Percentiles rank a stretch among this genome's conserved stretches.
Conservation (phyloP, 2,113 vertebrate genomes). For the Megaleporinus macrocephalus region DNA sequence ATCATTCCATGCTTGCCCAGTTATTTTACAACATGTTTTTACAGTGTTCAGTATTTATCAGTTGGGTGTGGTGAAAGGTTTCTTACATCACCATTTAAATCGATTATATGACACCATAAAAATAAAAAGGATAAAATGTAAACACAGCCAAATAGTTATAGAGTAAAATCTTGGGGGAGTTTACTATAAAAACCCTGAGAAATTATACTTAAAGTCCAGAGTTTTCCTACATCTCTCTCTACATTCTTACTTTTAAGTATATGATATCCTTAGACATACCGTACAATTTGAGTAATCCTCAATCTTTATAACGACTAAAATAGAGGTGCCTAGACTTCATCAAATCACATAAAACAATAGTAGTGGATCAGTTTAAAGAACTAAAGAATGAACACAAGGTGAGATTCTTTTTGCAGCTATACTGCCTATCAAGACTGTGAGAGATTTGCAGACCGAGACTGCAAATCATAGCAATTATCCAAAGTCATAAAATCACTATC, state of each 20-base stretch:
- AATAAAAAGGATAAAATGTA: not conserved
- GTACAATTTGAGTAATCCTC: not conserved
- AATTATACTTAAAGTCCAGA: too few species aligned
- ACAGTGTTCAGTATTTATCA: not conserved
- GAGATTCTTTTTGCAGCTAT: not conserved
- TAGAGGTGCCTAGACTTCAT: too few species aligned
- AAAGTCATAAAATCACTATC: not conserved
- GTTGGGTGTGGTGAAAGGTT: not conserved
- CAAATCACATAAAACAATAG: not conserved
- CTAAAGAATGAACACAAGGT: not conserved
- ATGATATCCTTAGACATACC: too few species aligned
- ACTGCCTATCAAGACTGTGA: not conserved
- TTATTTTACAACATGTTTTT: slow-evolving; percentile 28
- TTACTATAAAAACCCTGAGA: too few species aligned
- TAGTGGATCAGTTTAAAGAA: not conserved
- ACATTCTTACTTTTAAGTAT: too few species aligned
- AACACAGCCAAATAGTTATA: too few species aligned
- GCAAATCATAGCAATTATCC: slow-evolving; percentile 10
- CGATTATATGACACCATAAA: not conserved
- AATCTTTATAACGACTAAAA: not conserved
- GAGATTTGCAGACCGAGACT: slow-evolving; percentile 6
- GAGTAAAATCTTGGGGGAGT: too few species aligned
- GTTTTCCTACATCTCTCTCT: too few species aligned
- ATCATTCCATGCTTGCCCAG: slow-evolving; percentile 4
- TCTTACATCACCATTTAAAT: not conserved